Conservation (phyloP, 1,140 invertebrate genomes). For the Littorina saxatilis region DNA sequence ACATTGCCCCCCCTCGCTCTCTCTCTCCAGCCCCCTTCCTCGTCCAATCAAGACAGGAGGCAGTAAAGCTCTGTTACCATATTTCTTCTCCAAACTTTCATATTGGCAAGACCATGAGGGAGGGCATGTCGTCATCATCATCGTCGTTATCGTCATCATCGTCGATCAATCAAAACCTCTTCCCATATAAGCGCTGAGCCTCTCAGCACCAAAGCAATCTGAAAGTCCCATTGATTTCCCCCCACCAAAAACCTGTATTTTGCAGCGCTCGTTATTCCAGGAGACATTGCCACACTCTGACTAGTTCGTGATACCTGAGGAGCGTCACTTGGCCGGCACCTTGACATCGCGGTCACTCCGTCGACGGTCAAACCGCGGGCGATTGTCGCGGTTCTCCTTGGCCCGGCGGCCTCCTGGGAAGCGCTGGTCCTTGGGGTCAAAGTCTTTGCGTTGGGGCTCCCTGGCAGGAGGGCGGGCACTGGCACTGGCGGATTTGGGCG, state of each 20-base stretch:
- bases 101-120: too few species aligned
- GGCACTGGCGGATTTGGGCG: slow-evolving; percentile 34
- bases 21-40: too few species aligned
- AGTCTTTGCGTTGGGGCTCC: slow-evolving; percentile 53
- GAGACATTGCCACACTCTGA: slow-evolving; percentile 22
- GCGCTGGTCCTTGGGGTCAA: slow-evolving; percentile 58
- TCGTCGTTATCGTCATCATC: too few species aligned
- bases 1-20: too few species aligned
- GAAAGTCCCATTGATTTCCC: neutral
- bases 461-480: slow-evolving; percentile 37
- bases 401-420: slow-evolving; percentile 56
- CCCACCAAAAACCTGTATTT: neutral
- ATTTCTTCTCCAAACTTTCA: too few species aligned
- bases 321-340: slow-evolving; percentile 44
- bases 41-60: too few species aligned
- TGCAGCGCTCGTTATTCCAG: neutral
- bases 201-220: slow-evolving; percentile 1
- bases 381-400: slow-evolving; percentile 65
- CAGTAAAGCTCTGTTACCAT: too few species aligned
- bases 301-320: slow-evolving; percentile 12
- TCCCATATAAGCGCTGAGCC: neutral
- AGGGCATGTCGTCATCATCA: too few species aligned
- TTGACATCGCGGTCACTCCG: slow-evolving; percentile 52
- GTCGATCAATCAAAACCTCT: neutral
- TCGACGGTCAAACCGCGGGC: slow-evolving; percentile 41